Base-by-base conservation (phyloP, 2,888 invertebrate genomes). In the Latrodectus hesperus region DNA sequence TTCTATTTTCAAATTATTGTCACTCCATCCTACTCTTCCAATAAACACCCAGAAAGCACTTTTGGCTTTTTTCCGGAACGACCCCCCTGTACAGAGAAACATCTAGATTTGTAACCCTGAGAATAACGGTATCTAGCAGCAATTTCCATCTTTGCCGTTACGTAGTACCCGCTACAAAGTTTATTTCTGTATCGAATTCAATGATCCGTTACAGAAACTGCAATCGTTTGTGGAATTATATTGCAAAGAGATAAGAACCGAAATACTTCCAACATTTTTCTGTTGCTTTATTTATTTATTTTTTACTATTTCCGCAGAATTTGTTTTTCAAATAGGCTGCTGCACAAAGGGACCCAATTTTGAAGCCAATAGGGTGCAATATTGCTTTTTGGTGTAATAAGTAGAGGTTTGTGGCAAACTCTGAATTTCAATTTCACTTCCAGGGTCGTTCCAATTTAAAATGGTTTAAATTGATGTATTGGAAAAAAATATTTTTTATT, bases 121-220 rank as follows among this genome's bases (percentile, higher is more conserved):
- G 55, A 22, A 16, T 55, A 55, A 55, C 16, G 55, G 16, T 55
- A 55, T 55, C 55, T 16, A 55, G 55, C 55, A 55, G 55, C 55
- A 55, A 55, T 55, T 55, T 55, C 16, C 55, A 14, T 16, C 16
- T 11, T 16, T 55, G 11, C 16, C 55, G 16, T 16, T 14, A 55
- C 12, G 55, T 55, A 14, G 71, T 26, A 22, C 71, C 70, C 49
- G 71, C 38, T 60, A 79, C 70, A 26, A n/a, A 81, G 53, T 67
- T 73, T 73, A 73, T 81, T 81, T 73, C 64, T 26, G 81, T n/a
- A 65, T 16, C 53, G 26, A 73, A 64, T 51, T 64, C 79, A 79
- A 79, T 64, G 71, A 60, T 26, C 79, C 79, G 71, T 79, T 79
- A 79, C 55, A 77, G 17, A 22, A 22, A 52, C 52, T 10, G 52